A percentile compares a stretch with the other conserved stretches of the same genome.
Conservation (phyloP, 2,888 invertebrate genomes). For the Andrena camellia region DNA sequence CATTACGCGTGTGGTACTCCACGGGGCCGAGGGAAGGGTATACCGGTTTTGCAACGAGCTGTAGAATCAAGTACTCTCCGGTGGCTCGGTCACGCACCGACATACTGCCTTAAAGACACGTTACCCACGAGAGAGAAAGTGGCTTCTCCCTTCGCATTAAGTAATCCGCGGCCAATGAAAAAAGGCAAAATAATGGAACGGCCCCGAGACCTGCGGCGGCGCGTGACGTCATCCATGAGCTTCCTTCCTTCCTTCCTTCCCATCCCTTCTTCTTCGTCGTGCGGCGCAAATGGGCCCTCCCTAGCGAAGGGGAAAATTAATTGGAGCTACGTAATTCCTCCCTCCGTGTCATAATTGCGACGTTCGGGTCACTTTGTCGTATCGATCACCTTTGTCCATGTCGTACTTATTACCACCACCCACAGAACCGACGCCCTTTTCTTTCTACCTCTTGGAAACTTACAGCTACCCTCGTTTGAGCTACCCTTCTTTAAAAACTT, state of each 20-base stretch:
- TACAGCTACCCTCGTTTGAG: too few relatives aligned
- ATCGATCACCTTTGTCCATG: constrained; percentile 36
- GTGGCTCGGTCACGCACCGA: constrained; percentile 62
- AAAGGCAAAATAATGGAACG: constrained; percentile 48
- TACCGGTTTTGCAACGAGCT: constrained; percentile 64
- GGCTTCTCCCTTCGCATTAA: constrained; percentile 65
- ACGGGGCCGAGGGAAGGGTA: constrained; percentile 4
- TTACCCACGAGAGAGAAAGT: constrained; percentile 74
- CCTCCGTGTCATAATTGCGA: constrained; percentile 34
- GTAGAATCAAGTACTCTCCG: constrained; percentile 26
- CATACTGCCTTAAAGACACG: constrained; percentile 66
- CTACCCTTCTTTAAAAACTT: too few relatives aligned
- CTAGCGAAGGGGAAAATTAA: constrained; percentile 34
- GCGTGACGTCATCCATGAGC: constrained; percentile 45
- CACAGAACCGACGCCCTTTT: neutral
- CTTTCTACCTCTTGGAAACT: neutral
- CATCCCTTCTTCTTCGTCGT: constrained; percentile 32
- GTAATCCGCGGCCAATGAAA: constrained; percentile 63
- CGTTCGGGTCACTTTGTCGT: constrained; percentile 23
- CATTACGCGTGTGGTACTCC: neutral
- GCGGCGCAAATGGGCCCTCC: constrained; percentile 9
- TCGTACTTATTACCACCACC: constrained; percentile 18
- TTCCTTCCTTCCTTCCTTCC: constrained; percentile 30
- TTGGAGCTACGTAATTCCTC: constrained; percentile 31
- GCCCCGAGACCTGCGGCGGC: neutral